Evolutionary conservation across 2,113 vertebrate genomes (phyloP), one percentile per base, ranked within the genome.

Genomic region (Malaclemys terrapin): DNA sequence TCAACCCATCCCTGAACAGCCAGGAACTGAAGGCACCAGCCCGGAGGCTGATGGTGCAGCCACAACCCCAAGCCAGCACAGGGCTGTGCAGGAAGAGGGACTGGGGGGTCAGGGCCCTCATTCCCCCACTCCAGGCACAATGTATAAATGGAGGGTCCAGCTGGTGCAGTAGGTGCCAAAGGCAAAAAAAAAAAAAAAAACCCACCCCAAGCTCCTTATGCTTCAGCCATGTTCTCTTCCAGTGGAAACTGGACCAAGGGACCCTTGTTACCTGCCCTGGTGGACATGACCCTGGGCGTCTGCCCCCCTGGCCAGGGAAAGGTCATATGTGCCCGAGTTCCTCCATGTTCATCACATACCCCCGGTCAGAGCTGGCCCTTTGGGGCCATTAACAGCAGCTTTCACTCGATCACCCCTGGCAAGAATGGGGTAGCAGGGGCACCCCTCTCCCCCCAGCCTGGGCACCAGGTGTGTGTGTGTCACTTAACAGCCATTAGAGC

Each of bases 231-330:
- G 5, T 45, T 45, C 22, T 12, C n/a, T 76, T 12, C n/a, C 38
- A 25, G n/a, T 22, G n/a, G 20, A 25, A 10, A 11, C 38, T 13
- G 22, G n/a, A 25, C 20, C 72, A 75, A 35, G 12, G 79, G 45
- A 50, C 8, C 19, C 47, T 84, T 81, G 12, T 94, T 96, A 95
- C 95, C 94, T 96, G 94, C 96, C 50, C 92, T 76, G 90, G 76
- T 22, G 10, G 8, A 79, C 38, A 1, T 14, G 24, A 9, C 42
- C 25, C 38, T 24, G 20, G 38, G 76, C 22, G 10, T 19, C 75
- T 79, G 42, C 42, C 25, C 42, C 76, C 22, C 5, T 49, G 76
- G 14, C 62, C 62, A n/a, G 16, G 62, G 62, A 69, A n/a, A 8
- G 65, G 17, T 69, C 14, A 5, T 8, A n/a, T 4, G 1, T 19